Base-by-base conservation (phyloP, 2,113 vertebrate species). In the Sinocyclocheilus anshuiensis region DNA sequence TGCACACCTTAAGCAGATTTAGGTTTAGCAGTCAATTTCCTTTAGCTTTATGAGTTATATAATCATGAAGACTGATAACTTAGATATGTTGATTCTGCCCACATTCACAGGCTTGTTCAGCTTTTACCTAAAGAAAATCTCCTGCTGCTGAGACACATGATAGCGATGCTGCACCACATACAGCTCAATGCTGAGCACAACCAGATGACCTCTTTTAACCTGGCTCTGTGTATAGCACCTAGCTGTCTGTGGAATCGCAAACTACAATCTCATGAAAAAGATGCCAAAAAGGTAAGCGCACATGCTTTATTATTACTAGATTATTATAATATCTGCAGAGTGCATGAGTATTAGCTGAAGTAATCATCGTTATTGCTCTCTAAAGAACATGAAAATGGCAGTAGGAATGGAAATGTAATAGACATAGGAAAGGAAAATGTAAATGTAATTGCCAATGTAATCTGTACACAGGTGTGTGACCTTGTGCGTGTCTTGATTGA, bases 401-500 rank as follows among this genome's bases (percentile, higher is more conserved):
- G 10, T 67, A 67, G 71, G 7, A 10, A 59, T n/a, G 8, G 8
- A 59, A 59, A 59, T 59, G 20, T 59, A 59, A 59, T 10, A 22
- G 57, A 53, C 11, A 42, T 42, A n/a, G 24, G 50, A 12, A 57
- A 29, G 18, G 16, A 80, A 33, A 59, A 61, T 77, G 48, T 33
- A 80, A 39, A 80, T 77, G 24, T 55, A 45, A 48, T 48, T 20
- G 20, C 65, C 22, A 67, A 69, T 69, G 63, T 24, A 59, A 59
- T 83, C 26, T 74, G 67, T 74, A 33, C 24, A 72, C 92, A 99
- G 97, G 95, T 97, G 91, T 96, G 97, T 59, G 92, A 95, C 88
- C 94, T 98, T 76, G 94, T 98, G 76, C 95, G 95, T 82, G 96
- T 97, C 93, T 92, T 99, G 61, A 98, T 97, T 48, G 96, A 98